Evolutionary conservation across 1,140 invertebrate genomes (phyloP), one percentile per base, ranked within the genome.

Genomic region (Bradynema listronoti): DNA sequence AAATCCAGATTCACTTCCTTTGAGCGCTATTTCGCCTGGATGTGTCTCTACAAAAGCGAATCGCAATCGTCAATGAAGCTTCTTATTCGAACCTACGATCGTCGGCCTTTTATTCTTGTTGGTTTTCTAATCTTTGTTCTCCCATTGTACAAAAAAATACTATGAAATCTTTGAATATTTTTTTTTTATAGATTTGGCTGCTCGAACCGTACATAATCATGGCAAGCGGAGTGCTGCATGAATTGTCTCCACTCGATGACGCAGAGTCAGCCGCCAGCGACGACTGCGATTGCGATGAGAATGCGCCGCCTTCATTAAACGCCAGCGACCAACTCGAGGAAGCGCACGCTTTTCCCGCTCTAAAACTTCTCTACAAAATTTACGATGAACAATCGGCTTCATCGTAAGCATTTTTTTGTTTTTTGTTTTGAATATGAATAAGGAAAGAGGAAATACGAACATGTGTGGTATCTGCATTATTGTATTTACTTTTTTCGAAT

Each of bases 141-240:
- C 22, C 43, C 9, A 36, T n/a, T n/a, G n/a, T n/a, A n/a, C n/a
- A n/a, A n/a, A n/a, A n/a, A n/a, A n/a, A n/a, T n/a, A n/a, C n/a
- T n/a, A n/a, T n/a, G n/a, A n/a, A n/a, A n/a, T n/a, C n/a, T n/a
- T n/a, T n/a, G n/a, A n/a, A n/a, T n/a, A n/a, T 46, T 7, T 58
- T 7, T 16, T 5, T 3, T 66, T 58, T 24, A 2, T 16, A 69
- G 67, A 36, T 69, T 14, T 72, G 69, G 69, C 19, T 72, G 0
- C 68, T 72, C n/a, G 69, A 72, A 25, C 71, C 70, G 2, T 73
- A 73, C 32, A 66, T 72, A 4, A 45, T 73, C 2, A 22, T 72
- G 7, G 56, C 71, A 0, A 70, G 47, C 24, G 70, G 70, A 46
- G 52, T 29, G 11, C 43, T 72, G 16, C 19, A 66, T 3, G 29